Percentiles rank a stretch among this genome's conserved stretches.
These are phyloP conservation scores for Phrynocephalus forsythii DNA, from an alignment of 2,797 vertebrate genomes.

Conservation along the genomic window DNA sequence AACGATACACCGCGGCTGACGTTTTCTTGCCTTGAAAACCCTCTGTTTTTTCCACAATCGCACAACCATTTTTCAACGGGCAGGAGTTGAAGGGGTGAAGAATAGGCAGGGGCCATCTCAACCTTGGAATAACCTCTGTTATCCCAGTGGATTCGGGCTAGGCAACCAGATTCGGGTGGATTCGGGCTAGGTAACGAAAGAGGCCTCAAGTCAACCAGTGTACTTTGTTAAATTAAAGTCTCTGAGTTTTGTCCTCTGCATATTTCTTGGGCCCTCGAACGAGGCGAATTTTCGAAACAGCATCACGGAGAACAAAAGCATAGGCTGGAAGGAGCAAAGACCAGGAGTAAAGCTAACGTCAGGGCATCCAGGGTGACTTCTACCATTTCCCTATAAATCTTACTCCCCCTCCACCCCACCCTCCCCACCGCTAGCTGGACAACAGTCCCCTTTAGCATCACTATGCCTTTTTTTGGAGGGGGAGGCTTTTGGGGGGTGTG, in stretches of 20 bases:
- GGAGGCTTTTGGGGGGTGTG: background rate
- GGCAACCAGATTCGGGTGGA: background rate
- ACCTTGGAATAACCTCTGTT: background rate
- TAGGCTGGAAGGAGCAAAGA: background rate
- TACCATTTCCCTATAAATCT: background rate
- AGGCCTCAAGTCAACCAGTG: background rate
- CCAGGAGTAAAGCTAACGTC: background rate
- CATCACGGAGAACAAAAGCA: background rate
- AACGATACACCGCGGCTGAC: too few relatives aligned
- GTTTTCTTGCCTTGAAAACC: too few relatives aligned
- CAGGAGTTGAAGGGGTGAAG: background rate
- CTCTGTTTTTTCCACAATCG: too few relatives aligned
- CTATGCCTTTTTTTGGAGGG: background rate
- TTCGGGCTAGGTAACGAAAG: too few relatives aligned
- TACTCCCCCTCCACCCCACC: background rate
- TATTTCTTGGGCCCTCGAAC: too few relatives aligned
- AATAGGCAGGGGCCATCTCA: background rate
- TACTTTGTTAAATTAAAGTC: background rate
- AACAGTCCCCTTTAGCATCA: background rate
- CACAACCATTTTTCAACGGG: background rate
- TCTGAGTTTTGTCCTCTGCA: background rate
- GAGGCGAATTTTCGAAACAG: background rate
- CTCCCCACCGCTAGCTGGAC: background rate
- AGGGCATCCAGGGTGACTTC: background rate
- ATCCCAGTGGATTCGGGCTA: background rate